Base-by-base conservation (phyloP, 2,113 vertebrate genomes). In the Gila orcuttii region DNA sequence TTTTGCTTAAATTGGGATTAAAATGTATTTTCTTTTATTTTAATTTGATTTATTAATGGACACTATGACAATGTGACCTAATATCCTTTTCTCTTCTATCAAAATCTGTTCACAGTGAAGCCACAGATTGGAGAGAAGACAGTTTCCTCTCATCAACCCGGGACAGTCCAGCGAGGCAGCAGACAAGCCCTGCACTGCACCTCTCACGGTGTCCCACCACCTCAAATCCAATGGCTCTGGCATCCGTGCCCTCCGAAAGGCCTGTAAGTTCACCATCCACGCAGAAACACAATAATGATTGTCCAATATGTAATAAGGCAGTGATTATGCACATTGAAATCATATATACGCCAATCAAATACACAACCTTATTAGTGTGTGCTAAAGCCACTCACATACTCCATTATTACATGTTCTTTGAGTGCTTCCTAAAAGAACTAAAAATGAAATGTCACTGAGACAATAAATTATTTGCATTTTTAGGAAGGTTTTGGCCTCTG, bases 91-190 rank as follows among this genome's bases (percentile, higher is more conserved):
- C 75, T 62, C 85, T 21, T 88, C 50, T 88, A 21, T 82, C 57
- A 33, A 9, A 59, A 21, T 87, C 2, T 19, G 74, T 50, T 79
- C 86, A 75, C 92, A 99, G 98, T 97, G 93, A 97, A 96, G 92
- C 98, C 98, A 1, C 95, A 97, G 90, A 98, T 99, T 91, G 98
- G 95, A 0, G 98, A 99, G 94, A 99, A 98, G 88, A 95, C 96
- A 0, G 95, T 98, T 79, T 96, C 96, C 3, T 92, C 94, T 82
- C 95, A 92, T 60, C 96, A 97, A 85, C 95, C 96, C 0, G 94
- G 91, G 74, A 94, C 96, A 0, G 94, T 96, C 66, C 93, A 91
- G 0, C 78, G 95, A 82, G 95, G 94, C 73, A 97, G 96, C 94
- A 94, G 94, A 89, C 96, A 97, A 90, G 90, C 91, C 25, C 90